Conservation (phyloP, 2,888 invertebrate species). For the Carterocephalus palaemon region DNA sequence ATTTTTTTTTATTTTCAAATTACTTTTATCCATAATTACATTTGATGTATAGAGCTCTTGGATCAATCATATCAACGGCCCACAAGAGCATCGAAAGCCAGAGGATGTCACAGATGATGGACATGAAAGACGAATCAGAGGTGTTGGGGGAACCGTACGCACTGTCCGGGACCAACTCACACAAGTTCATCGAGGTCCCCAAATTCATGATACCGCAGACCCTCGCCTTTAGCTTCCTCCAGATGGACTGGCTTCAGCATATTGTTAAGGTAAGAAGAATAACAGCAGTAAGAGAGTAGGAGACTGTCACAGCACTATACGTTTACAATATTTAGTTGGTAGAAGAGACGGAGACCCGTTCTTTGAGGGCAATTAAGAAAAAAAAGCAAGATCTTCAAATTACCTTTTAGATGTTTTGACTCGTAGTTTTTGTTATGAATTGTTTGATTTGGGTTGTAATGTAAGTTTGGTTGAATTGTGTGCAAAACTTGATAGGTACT, state of each 20-base stretch:
- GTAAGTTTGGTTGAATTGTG: too few species aligned
- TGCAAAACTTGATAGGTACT: too few species aligned
- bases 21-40: too few species aligned
- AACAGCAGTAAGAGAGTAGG: too few species aligned
- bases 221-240: conserved; percentile 64
- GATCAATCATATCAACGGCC: conserved; percentile 34
- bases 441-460: neutral
- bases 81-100: conserved; percentile 36
- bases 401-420: too few species aligned
- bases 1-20: too few species aligned
- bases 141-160: conserved; percentile 45
- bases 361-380: too few species aligned
- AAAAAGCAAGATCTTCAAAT: too few species aligned
- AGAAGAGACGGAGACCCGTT: too few species aligned
- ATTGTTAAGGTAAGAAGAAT: conserved; percentile 54
- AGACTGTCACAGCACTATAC: too few species aligned
- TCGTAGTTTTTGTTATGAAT: neutral
- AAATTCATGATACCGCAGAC: conserved; percentile 62
- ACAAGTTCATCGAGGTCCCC: conserved; percentile 56
- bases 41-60: conserved; percentile 18
- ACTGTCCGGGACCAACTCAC: conserved; percentile 57
- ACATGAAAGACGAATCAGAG: conserved; percentile 27
- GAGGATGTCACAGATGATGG: conserved; percentile 14
- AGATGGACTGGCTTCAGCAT: conserved; percentile 64
- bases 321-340: too few species aligned